Conservation (phyloP, 1,140 invertebrate species). For the Drosophila murphyi region DNA sequence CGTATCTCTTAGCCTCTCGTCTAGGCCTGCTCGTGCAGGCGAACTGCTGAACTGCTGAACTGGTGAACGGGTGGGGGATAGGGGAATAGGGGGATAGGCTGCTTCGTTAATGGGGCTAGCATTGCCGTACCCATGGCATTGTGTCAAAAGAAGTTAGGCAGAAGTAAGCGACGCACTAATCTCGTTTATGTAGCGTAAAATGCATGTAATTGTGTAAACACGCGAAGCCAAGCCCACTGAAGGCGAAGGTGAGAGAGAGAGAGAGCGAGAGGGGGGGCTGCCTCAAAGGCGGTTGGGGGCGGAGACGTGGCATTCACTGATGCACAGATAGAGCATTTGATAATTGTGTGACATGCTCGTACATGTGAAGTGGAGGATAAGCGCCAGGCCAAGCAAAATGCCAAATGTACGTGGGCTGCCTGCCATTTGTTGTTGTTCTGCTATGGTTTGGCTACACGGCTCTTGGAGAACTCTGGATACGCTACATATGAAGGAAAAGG, state of each 20-base stretch:
- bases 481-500: background rate
- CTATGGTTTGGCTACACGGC: background rate
- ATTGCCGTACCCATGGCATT: constrained; percentile 39
- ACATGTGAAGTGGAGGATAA: constrained; percentile 50
- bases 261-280: background rate
- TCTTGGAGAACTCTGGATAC: constrained; percentile 1
- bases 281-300: background rate
- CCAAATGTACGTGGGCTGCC: constrained; percentile 17
- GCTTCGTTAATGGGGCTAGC: constrained; percentile 32
- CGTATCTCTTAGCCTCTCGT: constrained; percentile 64
- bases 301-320: constrained; percentile 34
- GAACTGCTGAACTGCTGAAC: too few species aligned
- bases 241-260: background rate
- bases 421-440: background rate
- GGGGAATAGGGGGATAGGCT: background rate
- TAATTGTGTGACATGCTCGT: constrained; percentile 71
- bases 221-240: constrained; percentile 29
- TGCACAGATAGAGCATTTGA: constrained; percentile 76
- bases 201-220: constrained; percentile 81
- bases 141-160: constrained; percentile 61
- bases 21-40: constrained; percentile 10
- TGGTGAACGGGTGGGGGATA: background rate
- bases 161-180: constrained; percentile 74
- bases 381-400: constrained; percentile 21
- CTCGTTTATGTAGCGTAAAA: constrained; percentile 81